Evolutionary conservation across 2,797 vertebrate species (phyloP).

Genomic region (Synanceia verrucosa): DNA sequence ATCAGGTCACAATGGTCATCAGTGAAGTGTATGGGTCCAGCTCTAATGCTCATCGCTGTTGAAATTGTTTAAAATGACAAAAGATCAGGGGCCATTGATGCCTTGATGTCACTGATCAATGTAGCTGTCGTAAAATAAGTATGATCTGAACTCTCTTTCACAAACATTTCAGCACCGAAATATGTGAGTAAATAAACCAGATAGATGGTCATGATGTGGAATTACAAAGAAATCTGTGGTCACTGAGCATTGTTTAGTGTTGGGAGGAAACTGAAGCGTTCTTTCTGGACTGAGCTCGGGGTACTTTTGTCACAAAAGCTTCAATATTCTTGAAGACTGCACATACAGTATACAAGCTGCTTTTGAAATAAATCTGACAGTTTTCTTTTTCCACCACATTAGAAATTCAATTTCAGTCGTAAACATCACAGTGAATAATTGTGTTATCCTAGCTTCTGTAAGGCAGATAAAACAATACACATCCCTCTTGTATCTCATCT

Average conservation of each 20-base stretch:
- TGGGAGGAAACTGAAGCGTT: conserved; percentile 2
- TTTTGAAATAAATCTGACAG: conserved; percentile 33
- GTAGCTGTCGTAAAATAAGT: conserved; percentile 3
- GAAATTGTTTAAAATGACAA: conserved; percentile 40
- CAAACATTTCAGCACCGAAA: background rate
- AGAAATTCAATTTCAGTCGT: conserved; percentile 38
- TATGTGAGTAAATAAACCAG: conserved; percentile 17
- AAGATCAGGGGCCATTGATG: conserved; percentile 22
- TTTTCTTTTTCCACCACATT: conserved; percentile 2
- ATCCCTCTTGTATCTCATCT: conserved; percentile 37
- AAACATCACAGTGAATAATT: conserved; percentile 38
- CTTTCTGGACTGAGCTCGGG: background rate
- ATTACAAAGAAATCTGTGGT: conserved; percentile 31
- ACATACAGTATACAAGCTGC: conserved; percentile 14
- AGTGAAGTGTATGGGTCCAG: conserved; percentile 60
- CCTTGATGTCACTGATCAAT: background rate
- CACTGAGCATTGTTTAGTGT: conserved; percentile 16
- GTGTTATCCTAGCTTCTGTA: conserved; percentile 24
- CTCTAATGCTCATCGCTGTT: conserved; percentile 36
- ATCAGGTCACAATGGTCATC: conserved; percentile 75
- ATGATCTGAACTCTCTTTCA: background rate
- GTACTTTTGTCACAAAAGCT: conserved; percentile 17
- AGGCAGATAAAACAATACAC: conserved; percentile 30
- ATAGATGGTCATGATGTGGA: conserved; percentile 4
- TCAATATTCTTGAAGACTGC: conserved; percentile 25